Percentiles rank a stretch among this genome's conserved stretches.
Conservation (phyloP, 2,797 vertebrate species). For the Melanotaenia trifasciata region DNA sequence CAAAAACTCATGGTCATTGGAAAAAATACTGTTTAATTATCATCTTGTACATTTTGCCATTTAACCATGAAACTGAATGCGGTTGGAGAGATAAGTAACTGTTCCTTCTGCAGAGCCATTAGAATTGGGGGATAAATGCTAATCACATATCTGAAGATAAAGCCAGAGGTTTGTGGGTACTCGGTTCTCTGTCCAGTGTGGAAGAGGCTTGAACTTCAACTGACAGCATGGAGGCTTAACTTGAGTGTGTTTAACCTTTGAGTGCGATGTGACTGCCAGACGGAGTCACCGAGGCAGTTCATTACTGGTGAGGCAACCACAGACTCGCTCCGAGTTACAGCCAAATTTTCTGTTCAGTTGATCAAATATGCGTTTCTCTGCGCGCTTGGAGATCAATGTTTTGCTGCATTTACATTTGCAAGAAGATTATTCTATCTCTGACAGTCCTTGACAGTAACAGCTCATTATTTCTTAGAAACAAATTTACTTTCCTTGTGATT, state of each 20-base stretch:
- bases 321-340: background rate
- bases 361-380: background rate
- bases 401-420: conserved; percentile 14
- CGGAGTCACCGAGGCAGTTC: background rate
- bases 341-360: background rate
- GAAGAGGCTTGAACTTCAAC: conserved; percentile 1
- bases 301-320: background rate
- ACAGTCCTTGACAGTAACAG: conserved; percentile 1
- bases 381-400: conserved; percentile 1
- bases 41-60: background rate
- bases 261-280: background rate
- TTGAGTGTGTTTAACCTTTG: conserved; percentile 1
- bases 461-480: conserved; percentile 2
- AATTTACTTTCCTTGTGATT: background rate
- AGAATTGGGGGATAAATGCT: conserved; percentile 12
- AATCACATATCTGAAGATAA: background rate
- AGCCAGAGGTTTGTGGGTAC: conserved; percentile 14
- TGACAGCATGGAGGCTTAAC: background rate
- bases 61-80: conserved; percentile 3
- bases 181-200: background rate
- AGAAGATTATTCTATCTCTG: background rate
- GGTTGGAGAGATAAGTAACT: conserved; percentile 4
- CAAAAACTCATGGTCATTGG: background rate
- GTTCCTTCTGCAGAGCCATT: conserved; percentile 1
- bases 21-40: no score